A percentile compares a stretch with the other conserved stretches of the same genome.
Evolutionary conservation across 2,888 invertebrate genomes (phyloP).

Genomic region (Idaea biselata): DNA sequence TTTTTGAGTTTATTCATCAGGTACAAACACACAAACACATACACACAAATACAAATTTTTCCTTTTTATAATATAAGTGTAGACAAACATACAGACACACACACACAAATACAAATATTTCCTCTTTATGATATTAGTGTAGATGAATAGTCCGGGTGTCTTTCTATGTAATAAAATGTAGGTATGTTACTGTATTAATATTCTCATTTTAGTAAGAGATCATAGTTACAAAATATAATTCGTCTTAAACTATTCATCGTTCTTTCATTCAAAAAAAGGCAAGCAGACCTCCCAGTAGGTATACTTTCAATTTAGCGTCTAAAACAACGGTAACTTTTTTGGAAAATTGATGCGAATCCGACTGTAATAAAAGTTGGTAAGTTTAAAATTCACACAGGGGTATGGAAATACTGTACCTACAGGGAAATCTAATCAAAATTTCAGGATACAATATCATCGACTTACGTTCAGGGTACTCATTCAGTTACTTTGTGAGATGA

Average conservation of each 20-base stretch:
- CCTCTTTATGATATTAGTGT: too few species aligned
- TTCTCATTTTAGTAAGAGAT: too few species aligned
- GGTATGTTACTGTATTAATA: too few species aligned
- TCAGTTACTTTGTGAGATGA: not conserved
- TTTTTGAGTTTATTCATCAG: too few species aligned
- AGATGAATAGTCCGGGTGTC: too few species aligned
- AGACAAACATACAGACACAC: too few species aligned
- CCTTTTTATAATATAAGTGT: too few species aligned
- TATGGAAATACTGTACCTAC: not conserved
- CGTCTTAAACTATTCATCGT: not conserved
- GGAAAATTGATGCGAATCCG: not conserved
- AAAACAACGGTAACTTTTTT: not conserved
- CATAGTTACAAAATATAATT: not conserved
- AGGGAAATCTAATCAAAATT: slow-evolving; percentile 20
- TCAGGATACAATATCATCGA: slow-evolving; percentile 12
- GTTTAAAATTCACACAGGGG: not conserved
- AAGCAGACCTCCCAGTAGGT: too few species aligned
- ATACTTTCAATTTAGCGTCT: not conserved
- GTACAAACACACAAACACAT: too few species aligned
- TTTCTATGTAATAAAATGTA: too few species aligned
- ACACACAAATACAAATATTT: too few species aligned
- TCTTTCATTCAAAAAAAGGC: not conserved
- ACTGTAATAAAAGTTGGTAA: not conserved
- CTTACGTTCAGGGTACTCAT: not conserved
- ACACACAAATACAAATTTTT: too few species aligned